Evolutionary conservation across 2,113 vertebrate genomes (phyloP), one percentile per base, ranked within the genome.

Genomic region (Serinus canaria): DNA sequence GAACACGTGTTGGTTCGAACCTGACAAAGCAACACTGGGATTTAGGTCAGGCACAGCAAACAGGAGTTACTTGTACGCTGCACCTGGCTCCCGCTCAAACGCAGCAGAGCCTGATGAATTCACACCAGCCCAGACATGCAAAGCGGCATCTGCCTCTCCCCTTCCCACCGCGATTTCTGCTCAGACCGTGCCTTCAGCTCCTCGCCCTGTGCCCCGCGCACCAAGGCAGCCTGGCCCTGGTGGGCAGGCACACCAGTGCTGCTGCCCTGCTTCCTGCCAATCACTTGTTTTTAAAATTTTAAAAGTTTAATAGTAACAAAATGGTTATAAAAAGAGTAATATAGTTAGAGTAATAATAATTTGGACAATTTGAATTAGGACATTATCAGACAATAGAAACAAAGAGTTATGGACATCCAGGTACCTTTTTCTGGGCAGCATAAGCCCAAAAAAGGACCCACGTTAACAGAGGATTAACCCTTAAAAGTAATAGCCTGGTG

Each of bases 1-100:
- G 63, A 73, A 50, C 90, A 59, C 9, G 15, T 69, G 79, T 70
- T 3, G 24, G 52, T 55, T 85, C 86, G 89, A 96, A 33, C 89
- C 95, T 95, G 94, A 97, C 94, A 86, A 92, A 95, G 89, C 95
- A 97, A 55, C 77, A 60, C 86, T 74, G 25, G 92, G 90, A 93
- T 97, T 83, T 96, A 94, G 95, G 95, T 96, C 96, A 94, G 89
- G 83, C 60, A n/a, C 30, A 67, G 94, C 92, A 92, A 97, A 92
- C 94, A 96, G 86, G 94, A 96, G 95, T 83, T 95, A 67, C 95
- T 86, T 77, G 92, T 86, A 43, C 0, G 1, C 68, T 35, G 17
- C 3, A 67, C 76, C 90, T 96, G 96, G 96, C 95, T 86, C 25
- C 79, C 22, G 5, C 67, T 95, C 96, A 97, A 92, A 55, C 83